Evolutionary conservation across 2,797 vertebrate genomes (phyloP), one percentile per base, ranked within the genome.

Genomic region (Manis pentadactyla): DNA sequence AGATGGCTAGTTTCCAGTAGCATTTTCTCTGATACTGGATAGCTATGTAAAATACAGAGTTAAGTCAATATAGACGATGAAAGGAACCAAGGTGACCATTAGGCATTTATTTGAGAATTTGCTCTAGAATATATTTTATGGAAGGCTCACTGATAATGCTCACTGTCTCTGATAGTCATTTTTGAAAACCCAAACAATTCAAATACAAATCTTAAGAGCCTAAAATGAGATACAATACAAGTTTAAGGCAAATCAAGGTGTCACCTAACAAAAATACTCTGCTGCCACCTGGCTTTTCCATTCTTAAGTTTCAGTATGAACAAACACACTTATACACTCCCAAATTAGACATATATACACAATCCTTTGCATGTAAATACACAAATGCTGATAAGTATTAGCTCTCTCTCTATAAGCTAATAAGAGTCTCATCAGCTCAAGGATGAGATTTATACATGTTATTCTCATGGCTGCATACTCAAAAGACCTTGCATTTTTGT

Each of bases 171-270:
- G 86, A 89, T 37, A 37, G 18, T 90, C 31, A 64, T 64, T 96
- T 95, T 90, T 87, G 29, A 84, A 87, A 82, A 81, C 7, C 14
- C 31, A 57, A 94, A 79, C 23, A 94, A 87, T 87, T 93, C 42
- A 93, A 39, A 75, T 83, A 63, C 39, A 61, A 86, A 90, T 78
- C 37, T 87, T 66, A 71, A 17, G 8, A 92, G 29, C 15, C 9
- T 95, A 49, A 89, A 88, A 23, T 89, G 37, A 92, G 53, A 95
- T 18, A 81, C 0, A 78, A 23, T 13, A 86, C 59, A 34, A 69
- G 75, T 66, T 87, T 96, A 39, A 93, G 59, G 37, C 37, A 90
- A 95, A 95, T 31, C 57, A 79, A 78, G 59, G 25, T 73, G 31
- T 75, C 74, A 95, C 68, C 87, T 27, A 82, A 90, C 53, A 66